Conservation (phyloP, 1,140 invertebrate genomes). For the Nixonia krombeini region DNA sequence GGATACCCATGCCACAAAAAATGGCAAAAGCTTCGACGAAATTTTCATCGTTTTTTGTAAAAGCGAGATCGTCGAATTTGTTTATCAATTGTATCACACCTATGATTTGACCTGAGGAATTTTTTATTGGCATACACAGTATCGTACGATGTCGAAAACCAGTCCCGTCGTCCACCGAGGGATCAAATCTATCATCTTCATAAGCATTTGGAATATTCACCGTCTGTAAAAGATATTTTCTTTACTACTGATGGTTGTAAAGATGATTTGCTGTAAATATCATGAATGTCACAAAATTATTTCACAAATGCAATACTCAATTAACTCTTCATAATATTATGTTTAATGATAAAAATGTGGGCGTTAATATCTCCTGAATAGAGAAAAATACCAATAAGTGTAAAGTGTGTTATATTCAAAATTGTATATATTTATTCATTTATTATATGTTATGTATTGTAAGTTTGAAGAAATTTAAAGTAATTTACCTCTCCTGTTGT, state of each 20-base stretch:
- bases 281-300: too few relatives aligned
- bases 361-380: too few relatives aligned
- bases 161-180: constrained; percentile 83
- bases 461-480: constrained; percentile 2
- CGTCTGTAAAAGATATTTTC: constrained; percentile 73
- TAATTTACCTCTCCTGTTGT: constrained; percentile 92
- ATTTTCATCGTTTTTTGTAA: constrained; percentile 94
- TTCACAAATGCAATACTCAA: too few relatives aligned
- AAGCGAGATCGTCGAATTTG: constrained; percentile 90
- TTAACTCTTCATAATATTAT: too few relatives aligned
- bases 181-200: constrained; percentile 92
- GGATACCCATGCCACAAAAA: constrained; percentile 97
- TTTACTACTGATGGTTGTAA: too few relatives aligned
- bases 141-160: constrained; percentile 88
- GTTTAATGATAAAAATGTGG: too few relatives aligned
- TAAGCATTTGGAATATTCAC: constrained; percentile 93
- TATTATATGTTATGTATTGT: too few relatives aligned
- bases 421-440: too few relatives aligned
- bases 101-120: constrained; percentile 89
- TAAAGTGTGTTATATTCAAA: too few relatives aligned
- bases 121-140: constrained; percentile 94
- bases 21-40: constrained; percentile 97
- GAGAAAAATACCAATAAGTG: too few relatives aligned
- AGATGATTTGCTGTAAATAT: too few relatives aligned
- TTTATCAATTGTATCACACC: constrained; percentile 95